Conservation (phyloP, 2,888 invertebrate genomes). For the Stegophylla sp. region DNA sequence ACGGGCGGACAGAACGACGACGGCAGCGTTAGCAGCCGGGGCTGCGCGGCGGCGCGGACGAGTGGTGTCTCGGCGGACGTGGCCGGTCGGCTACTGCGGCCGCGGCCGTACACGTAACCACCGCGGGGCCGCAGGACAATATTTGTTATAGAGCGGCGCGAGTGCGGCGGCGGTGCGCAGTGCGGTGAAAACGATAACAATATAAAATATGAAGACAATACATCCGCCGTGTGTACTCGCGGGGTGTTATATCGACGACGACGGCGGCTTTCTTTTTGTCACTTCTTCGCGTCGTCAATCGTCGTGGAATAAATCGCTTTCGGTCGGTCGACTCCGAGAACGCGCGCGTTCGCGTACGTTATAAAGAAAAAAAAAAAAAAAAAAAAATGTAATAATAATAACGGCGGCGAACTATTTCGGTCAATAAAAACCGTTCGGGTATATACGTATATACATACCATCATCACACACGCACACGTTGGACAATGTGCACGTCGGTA, state of each 20-base stretch:
- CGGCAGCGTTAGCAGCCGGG: too few relatives aligned
- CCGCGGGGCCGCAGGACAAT: too few relatives aligned
- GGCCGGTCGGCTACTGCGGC: too few relatives aligned
- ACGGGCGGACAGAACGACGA: too few relatives aligned
- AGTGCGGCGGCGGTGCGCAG: background rate
- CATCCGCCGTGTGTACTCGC: background rate
- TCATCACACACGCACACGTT: slow-evolving; percentile 6
- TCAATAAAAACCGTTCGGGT: slow-evolving; percentile 37
- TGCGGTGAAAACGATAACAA: background rate
- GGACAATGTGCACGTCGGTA: background rate
- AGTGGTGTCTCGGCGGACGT: too few relatives aligned
- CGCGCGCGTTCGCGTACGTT: background rate
- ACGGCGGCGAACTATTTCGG: slow-evolving; percentile 42
- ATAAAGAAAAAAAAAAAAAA: slow-evolving; percentile 17
- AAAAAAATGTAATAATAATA: background rate
- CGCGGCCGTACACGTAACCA: too few relatives aligned
- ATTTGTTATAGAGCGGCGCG: too few relatives aligned
- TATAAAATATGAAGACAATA: too few relatives aligned
- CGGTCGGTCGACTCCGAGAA: background rate
- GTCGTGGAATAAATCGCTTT: slow-evolving; percentile 41
- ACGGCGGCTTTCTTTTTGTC: background rate
- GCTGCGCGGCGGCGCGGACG: too few relatives aligned
- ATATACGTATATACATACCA: background rate
- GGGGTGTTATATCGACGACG: background rate
- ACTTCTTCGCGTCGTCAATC: slow-evolving; percentile 10